Conservation (phyloP, 2,113 vertebrate genomes). For the Alaudala cheleensis region DNA sequence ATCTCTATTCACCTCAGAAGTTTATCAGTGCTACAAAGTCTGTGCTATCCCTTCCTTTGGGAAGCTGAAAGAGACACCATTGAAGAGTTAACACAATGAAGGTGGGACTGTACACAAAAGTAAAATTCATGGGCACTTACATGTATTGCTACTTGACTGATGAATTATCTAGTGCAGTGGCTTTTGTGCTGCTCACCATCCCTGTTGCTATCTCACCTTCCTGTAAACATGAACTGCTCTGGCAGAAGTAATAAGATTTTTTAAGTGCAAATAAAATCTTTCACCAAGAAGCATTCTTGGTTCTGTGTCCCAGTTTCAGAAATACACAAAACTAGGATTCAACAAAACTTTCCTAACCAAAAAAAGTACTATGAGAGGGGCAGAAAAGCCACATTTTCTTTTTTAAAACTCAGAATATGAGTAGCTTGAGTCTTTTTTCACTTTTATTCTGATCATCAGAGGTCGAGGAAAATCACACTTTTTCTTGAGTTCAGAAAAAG, state of each 20-base stretch:
- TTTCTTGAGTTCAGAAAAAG: slow-evolving; percentile 38
- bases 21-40: not conserved
- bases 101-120: not conserved
- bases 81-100: not conserved
- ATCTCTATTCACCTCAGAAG: not conserved
- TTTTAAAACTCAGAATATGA: slow-evolving; percentile 15
- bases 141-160: not conserved
- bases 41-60: not conserved
- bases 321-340: not conserved
- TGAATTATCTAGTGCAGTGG: not conserved
- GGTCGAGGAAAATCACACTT: slow-evolving; percentile 7
- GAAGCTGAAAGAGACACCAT: not conserved
- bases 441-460: slow-evolving; percentile 51
- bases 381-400: slow-evolving; percentile 25
- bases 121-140: not conserved
- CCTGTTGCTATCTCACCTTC: not conserved
- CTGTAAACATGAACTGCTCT: not conserved
- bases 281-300: not conserved
- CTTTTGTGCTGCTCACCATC: not conserved
- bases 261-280: not conserved
- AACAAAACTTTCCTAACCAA: slow-evolving; percentile 13
- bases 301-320: slow-evolving; percentile 20
- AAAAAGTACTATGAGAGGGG: not conserved
- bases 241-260: not conserved
- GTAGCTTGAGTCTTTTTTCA: slow-evolving; percentile 31